These are phyloP conservation scores for Cebus imitator DNA, from an alignment of 2,113 vertebrate species.

Conservation along the genomic window DNA sequence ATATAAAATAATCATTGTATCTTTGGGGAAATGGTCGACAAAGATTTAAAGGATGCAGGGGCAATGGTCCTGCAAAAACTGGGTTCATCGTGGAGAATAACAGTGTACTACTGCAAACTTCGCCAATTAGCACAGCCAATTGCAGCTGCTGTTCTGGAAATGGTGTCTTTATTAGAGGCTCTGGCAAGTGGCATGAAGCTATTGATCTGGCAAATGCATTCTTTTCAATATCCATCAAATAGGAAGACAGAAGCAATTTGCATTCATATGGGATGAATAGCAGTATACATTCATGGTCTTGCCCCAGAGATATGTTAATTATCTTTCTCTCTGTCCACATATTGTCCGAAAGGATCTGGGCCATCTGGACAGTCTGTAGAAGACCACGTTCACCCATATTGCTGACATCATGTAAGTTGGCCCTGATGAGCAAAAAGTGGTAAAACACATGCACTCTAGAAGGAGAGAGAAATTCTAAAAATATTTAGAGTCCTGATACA, in stretches of 20 bases:
- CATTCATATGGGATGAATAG: constrained; percentile 49
- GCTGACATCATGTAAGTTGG: neutral
- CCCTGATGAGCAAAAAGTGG: neutral
- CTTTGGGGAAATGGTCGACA: neutral
- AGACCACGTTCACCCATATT: neutral
- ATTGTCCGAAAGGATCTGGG: constrained; percentile 41
- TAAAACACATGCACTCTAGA: neutral
- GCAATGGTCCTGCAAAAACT: neutral
- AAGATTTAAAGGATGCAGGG: neutral
- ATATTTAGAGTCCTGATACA: neutral
- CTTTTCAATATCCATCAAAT: constrained; percentile 60
- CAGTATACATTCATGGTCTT: constrained; percentile 31
- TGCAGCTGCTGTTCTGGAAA: neutral
- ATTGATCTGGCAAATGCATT: constrained; percentile 56
- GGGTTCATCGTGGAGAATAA: neutral
- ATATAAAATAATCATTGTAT: neutral
- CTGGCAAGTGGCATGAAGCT: constrained; percentile 30
- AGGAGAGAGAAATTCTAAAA: neutral
- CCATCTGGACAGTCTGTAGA: constrained; percentile 54
- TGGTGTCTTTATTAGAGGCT: constrained; percentile 52
- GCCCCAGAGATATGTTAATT: constrained; percentile 69
- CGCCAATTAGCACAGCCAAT: neutral
- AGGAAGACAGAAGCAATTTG: constrained; percentile 58
- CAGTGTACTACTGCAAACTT: neutral
- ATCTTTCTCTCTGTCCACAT: constrained; percentile 26